Percentiles rank a stretch among this genome's conserved stretches.
Evolutionary conservation across 2,113 vertebrate genomes (phyloP).

Genomic region (Plectropomus leopardus): DNA sequence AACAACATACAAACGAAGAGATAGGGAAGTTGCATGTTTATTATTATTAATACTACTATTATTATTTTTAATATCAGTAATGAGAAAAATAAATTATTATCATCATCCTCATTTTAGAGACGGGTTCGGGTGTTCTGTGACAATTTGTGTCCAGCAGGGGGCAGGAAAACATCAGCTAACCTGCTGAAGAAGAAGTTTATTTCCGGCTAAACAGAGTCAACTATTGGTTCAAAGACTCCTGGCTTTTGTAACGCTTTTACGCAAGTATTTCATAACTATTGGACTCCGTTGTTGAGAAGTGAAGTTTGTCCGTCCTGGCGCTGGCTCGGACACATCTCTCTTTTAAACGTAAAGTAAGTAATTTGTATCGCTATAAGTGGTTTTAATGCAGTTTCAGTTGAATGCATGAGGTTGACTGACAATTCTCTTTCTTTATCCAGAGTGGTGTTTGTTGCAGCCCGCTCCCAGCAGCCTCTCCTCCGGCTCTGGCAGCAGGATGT

Average conservation of each 20-base stretch:
- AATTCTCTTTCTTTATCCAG: background rate
- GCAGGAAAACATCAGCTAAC: background rate
- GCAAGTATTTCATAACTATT: slow-evolving; percentile 35
- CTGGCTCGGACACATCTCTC: background rate
- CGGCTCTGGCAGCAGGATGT: slow-evolving; percentile 33
- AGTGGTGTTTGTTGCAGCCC: background rate
- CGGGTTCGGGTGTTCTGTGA: background rate
- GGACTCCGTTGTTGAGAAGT: no score
- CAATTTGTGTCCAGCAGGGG: slow-evolving; percentile 21
- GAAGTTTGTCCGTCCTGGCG: background rate
- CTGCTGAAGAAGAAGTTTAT: background rate
- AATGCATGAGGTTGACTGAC: background rate
- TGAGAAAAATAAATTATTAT: no score
- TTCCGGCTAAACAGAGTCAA: slow-evolving; percentile 24
- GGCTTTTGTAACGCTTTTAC: slow-evolving; percentile 27
- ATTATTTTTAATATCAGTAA: no score
- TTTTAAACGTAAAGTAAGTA: background rate
- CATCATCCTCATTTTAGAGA: no score
- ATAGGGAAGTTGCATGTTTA: no score
- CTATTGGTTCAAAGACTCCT: slow-evolving; percentile 22
- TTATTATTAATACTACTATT: no score
- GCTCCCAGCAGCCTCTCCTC: background rate
- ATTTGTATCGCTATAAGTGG: background rate
- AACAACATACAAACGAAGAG: no score
- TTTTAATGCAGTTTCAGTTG: background rate